Base-by-base conservation (phyloP, 2,113 vertebrate genomes). In the Tamias sibiricus region DNA sequence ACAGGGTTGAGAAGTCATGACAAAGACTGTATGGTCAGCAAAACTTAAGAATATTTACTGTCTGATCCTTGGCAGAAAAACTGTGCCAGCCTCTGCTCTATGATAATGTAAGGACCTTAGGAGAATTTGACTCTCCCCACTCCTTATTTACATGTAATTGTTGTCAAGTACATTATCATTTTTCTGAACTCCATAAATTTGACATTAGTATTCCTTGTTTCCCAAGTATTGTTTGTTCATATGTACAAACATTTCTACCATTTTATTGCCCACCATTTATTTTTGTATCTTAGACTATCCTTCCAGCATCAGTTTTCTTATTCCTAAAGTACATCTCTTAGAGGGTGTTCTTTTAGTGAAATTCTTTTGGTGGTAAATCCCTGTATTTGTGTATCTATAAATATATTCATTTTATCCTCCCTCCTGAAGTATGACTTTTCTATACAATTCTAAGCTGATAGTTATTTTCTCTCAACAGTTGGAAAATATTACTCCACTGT, bases 381-480 rank as follows among this genome's bases (percentile, higher is more conserved):
- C 59, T 57, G 28, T 35, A 85, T 85, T 80, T 59, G 6, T 84
- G 17, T 82, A 62, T 82, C 59, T 95, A 42, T 74, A 94, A 92
- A 89, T 79, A 95, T 59, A 52, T 85, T 72, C 68, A 79, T 91
- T 93, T 88, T 87, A 89, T 30, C 22, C 47, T 71, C 44, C 35
- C 95, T 89, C n/a, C 40, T 85, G 40, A 96, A 96, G 87, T 71
- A 44, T 62, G 52, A 62, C 85, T 86, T 95, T 89, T 82, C 72
- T 86, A 47, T 90, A 42, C 13, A 59, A 79, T 77, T 95, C 76
- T 90, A 94, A 85, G 74, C 35, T 85, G 16, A 88, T 54, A 76
- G 62, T 85, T 91, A 84, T 89, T 94, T 95, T 93, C 28, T 94
- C 75, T 97, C 74, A 91, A 82, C 68, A 80, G 37, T 28, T 95